Conservation (phyloP, 2,888 invertebrate species). For the Erebia aethiops region DNA sequence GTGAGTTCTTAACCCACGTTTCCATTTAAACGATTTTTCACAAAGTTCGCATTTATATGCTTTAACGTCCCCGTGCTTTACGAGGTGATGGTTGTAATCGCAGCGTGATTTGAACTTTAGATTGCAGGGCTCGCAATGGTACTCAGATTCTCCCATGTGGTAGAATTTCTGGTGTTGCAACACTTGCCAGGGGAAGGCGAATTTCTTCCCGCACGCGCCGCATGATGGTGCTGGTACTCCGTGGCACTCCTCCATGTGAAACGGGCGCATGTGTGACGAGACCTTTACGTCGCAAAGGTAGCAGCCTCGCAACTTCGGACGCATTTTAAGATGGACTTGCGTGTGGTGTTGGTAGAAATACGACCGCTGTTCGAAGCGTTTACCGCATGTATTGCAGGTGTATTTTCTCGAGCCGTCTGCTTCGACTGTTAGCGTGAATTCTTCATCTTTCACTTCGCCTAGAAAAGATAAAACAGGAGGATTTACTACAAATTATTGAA, state of each 20-base stretch:
- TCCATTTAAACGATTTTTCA: neutral
- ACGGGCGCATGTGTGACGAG: constrained; percentile 48
- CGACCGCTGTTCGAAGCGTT: constrained; percentile 49
- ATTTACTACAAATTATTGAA: neutral
- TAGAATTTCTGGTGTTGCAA: constrained; percentile 57
- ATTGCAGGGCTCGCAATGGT: constrained; percentile 6
- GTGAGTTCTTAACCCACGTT: neutral
- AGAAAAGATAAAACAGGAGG: constrained; percentile 19
- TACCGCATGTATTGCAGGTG: constrained; percentile 52
- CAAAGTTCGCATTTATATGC: neutral
- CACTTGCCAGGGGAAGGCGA: constrained; percentile 55
- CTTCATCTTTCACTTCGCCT: constrained; percentile 7
- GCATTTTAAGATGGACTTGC: constrained; percentile 54
- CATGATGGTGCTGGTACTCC: constrained; percentile 53
- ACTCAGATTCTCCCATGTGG: constrained; percentile 61
- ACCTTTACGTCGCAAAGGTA: constrained; percentile 53
- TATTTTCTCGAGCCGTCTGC: constrained; percentile 34
- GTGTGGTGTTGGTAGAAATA: constrained; percentile 55
- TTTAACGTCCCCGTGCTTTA: neutral
- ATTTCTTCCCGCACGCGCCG: constrained; percentile 57
- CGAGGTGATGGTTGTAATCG: neutral
- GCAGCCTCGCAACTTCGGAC: constrained; percentile 52
- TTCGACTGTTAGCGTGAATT: constrained; percentile 30
- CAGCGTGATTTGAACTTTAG: neutral
- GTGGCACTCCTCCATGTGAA: constrained; percentile 53